Evolutionary conservation across 2,888 invertebrate species (phyloP), one percentile per base, ranked within the genome.

Genomic region (Steinernema hermaphroditum): DNA sequence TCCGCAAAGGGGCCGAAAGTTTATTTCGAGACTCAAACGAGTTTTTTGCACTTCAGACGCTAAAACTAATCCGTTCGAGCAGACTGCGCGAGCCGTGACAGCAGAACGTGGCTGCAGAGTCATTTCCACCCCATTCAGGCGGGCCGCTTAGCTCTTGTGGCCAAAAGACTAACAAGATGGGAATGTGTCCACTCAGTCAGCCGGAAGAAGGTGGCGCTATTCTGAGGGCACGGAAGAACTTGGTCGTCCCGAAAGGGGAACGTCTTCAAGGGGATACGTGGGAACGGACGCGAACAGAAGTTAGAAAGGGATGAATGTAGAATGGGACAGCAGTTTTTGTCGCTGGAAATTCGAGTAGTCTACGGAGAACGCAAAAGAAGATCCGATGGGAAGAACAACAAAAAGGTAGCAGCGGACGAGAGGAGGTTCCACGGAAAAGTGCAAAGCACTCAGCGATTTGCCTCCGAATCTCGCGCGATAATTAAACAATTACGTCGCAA

Each of bases 51-150:
- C 62, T 29, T 62, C 27, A n/a, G 32, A 62, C 34, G 62, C 62
- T 29, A 62, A 32, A 62, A 62, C 62, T 62, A 62, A 62, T 62
- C 62, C 62, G 62, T 62, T 62, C 29, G 62, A n/a, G 62, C 62
- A 62, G 62, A 32, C 62, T 34, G 54, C 54, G 54, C 54, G 19
- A 27, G 54, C 54, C 54, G 22, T 54, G 62, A 62, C 32, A 62
- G 62, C 62, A 29, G 29, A 54, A 62, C 62, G 62, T 29, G 27
- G 62, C 62, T 62, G 62, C 62, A 34, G 62, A 62, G 62, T 62
- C 62, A 29, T 62, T 62, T 62, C 62, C 62, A 62, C 62, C 62
- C 62, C 62, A 62, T 62, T 62, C 62, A 62, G 16, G 62, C 32
- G 62, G 62, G 14, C 62, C 62, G 62, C 62, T 29, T 46, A 29